Base-by-base conservation (phyloP, 2,888 invertebrate genomes). In the Epinotia nisella region DNA sequence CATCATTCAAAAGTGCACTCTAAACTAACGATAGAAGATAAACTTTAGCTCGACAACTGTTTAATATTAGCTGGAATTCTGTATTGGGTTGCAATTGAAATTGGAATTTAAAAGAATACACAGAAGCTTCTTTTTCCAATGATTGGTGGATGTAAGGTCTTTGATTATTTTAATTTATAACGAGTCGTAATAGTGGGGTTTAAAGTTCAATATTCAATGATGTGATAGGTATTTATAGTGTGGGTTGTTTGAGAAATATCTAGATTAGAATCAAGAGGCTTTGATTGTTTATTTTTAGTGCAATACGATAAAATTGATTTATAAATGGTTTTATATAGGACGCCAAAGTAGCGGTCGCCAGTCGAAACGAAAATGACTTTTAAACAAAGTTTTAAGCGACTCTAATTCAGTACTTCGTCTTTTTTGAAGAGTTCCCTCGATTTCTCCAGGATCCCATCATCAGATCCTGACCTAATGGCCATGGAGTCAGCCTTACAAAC, bases 261-360 rank as follows among this genome's bases (percentile, higher is more conserved):
- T 71, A 68, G 72, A 72, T 67, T 55, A 39, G 21, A 56, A 72
- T 68, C 72, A 68, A 56, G 65, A 58, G 13, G 19, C 39, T 56
- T 24, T 72, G 67, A 29, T 68, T 68, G 61, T 65, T 55, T 56
- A 56, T 72, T 68, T 68, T 61, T 49, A 55, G 56, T 58, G 24
- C 59, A 13, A 61, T 55, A 13, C 21, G 67, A 72, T 68, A 72
- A 72, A 9, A 62, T 62, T 68, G 61, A 68, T 72, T 58, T 62
- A 62, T 51, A 64, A 15, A 24, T 2, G 29, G 29, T 56, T 24
- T 19, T 7, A 5, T 5, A 49, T 1, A n/a, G 29, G 29, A 58
- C n/a, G 24, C 2, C 3, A 58, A 29, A 58, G 29, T n/a, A 29
- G 9, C 49, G 13, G 49, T 29, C 10, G 21, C 15, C 13, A 55